Conservation (phyloP, 2,888 invertebrate species). For the Papilio gigon region DNA sequence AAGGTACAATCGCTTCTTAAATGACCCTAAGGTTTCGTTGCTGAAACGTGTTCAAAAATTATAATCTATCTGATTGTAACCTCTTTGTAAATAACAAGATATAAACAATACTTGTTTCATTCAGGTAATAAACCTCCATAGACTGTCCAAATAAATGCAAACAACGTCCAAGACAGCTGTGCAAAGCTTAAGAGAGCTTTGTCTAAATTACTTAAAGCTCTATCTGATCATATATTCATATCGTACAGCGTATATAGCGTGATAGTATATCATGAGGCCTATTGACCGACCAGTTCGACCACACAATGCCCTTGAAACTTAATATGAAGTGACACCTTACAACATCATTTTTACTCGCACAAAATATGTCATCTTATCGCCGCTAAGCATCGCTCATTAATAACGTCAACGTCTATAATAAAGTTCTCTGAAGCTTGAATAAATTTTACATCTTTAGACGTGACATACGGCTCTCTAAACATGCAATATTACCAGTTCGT, state of each 20-base stretch:
- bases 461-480: slow-evolving; percentile 40
- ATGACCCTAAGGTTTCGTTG: too few relatives aligned
- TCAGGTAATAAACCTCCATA: too few relatives aligned
- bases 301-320: slow-evolving; percentile 65
- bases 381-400: slow-evolving; percentile 60
- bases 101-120: too few relatives aligned
- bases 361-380: slow-evolving; percentile 62
- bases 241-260: not conserved
- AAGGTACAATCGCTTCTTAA: too few relatives aligned
- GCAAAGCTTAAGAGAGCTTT: not conserved
- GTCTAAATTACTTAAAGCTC: slow-evolving; percentile 9
- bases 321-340: slow-evolving; percentile 67
- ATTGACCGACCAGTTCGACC: slow-evolving; percentile 65
- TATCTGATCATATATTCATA: slow-evolving; percentile 13
- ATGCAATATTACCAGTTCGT: slow-evolving; percentile 46
- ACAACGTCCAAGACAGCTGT: not conserved
- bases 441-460: slow-evolving; percentile 51
- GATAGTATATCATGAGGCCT: slow-evolving; percentile 48
- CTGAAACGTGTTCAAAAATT: too few relatives aligned
- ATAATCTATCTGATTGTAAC: too few relatives aligned
- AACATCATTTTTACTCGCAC: slow-evolving; percentile 67
- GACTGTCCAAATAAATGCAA: not conserved
- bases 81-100: too few relatives aligned
- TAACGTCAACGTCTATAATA: slow-evolving; percentile 60
- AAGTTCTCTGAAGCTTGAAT: slow-evolving; percentile 51